Base-by-base conservation (phyloP, 2,888 invertebrate species). In the Conchocele bisecta region DNA sequence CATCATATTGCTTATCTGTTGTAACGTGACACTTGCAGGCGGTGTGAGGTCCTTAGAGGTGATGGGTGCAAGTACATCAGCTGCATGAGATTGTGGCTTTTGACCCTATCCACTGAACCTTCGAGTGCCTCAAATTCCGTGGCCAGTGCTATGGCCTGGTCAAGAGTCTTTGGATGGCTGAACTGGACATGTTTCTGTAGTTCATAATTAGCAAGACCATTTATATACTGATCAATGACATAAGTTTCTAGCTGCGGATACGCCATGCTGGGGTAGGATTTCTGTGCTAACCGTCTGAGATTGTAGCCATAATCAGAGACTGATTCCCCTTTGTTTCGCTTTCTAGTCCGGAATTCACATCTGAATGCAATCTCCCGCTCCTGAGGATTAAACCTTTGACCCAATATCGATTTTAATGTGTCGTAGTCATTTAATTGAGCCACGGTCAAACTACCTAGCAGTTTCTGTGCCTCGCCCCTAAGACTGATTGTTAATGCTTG, bases 241-340 rank as follows among this genome's bases (percentile, higher is more conserved):
- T 33, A 37, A 6, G 31, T 13, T 28, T 64, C 64, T 7, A 50
- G 24, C 2, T 54, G 24, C 15, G 13, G 24, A 24, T 15, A n/a
- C 6, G 64, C 53, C 29, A 70, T 28, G 0, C 13, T 15, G 2
- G 69, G 63, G 37, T 48, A 69, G 1, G 64, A 63, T 29, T 54
- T 46, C 33, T 35, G 31, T 13, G 42, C 57, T 48, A 70, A 42
- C 20, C 54, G 26, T 1, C 42, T 31, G 11, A 64, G 39, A 15
- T 46, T 17, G 24, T 54, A 70, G 6, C 64, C 64, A 53, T 41
- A 69, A n/a, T 50, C 63, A 15, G 69, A 26, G 2, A 28, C 63
- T 22, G 37, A 41, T 29, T 50, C 69, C 3, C 29, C 42, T 31
- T 48, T 44, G n/a, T 44, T 11, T 17, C 64, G 22, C 33, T 48